These are phyloP conservation scores for Anthoptus insignis DNA, from an alignment of 2,888 invertebrate species.

Conservation along the genomic window DNA sequence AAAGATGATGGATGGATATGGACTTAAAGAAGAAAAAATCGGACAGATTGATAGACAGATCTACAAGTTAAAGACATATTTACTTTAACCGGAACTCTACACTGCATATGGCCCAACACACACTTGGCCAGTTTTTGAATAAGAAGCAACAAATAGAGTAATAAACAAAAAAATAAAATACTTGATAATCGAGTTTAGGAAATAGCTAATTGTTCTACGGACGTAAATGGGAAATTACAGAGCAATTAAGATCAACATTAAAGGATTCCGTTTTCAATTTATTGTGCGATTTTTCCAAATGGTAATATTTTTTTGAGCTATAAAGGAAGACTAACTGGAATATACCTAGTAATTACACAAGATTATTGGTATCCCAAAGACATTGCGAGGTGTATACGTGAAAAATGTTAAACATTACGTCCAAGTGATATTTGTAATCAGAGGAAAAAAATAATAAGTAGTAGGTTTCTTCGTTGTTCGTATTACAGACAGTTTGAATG, in stretches of 20 bases:
- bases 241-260: background rate
- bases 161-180: background rate
- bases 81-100: no score
- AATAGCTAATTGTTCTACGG: background rate
- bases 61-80: no score
- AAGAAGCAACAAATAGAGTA: constrained; percentile 14
- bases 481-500: no score
- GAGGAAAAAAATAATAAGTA: no score
- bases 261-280: background rate
- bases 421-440: no score
- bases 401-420: no score
- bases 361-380: background rate
- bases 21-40: no score
- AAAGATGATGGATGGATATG: no score
- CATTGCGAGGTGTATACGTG: background rate
- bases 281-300: constrained; percentile 8
- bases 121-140: no score
- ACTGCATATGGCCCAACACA: no score
- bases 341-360: background rate
- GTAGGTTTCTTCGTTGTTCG: no score
- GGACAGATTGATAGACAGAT: no score
- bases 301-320: background rate
- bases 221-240: background rate
- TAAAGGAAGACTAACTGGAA: background rate
- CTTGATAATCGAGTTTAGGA: background rate